A percentile compares a stretch with the other conserved stretches of the same genome.
Evolutionary conservation across 2,797 vertebrate species (phyloP).

Genomic region (Gallinago solitaria): DNA sequence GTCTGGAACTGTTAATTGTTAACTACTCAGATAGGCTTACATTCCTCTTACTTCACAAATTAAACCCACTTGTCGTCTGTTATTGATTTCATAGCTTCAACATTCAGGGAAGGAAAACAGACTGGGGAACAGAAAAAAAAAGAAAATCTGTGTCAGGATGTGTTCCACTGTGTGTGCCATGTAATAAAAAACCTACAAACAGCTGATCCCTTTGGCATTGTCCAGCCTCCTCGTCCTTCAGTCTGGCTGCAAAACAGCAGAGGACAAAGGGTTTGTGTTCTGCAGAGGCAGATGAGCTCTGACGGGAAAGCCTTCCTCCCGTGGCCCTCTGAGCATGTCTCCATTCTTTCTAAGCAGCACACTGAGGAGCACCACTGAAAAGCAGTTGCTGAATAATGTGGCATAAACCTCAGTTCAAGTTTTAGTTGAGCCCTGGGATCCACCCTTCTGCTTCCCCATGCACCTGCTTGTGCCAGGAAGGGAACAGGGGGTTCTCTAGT

Average conservation of each 20-base stretch:
- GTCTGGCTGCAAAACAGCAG: background rate
- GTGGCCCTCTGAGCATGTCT: rapidly evolving
- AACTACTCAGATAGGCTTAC: slow-evolving; percentile 27
- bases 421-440: background rate
- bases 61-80: slow-evolving; percentile 36
- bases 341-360: background rate
- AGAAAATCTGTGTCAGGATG: background rate
- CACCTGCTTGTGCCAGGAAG: background rate
- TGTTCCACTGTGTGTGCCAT: background rate
- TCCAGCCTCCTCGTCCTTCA: background rate
- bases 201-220: background rate
- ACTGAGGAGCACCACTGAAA: rapidly evolving
- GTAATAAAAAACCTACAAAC: background rate
- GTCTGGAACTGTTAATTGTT: slow-evolving; percentile 32
- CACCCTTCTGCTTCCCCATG: background rate
- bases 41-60: slow-evolving; percentile 52
- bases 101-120: background rate
- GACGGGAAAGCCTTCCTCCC: rapidly evolving
- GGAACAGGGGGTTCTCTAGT: background rate
- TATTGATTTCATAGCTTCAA: slow-evolving; percentile 34
- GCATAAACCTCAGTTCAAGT: background rate
- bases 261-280: background rate
- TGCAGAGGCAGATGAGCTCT: background rate
- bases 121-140: background rate
- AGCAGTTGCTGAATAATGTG: background rate